Base-by-base conservation (phyloP, 2,113 vertebrate genomes). In the Raja brachyura region DNA sequence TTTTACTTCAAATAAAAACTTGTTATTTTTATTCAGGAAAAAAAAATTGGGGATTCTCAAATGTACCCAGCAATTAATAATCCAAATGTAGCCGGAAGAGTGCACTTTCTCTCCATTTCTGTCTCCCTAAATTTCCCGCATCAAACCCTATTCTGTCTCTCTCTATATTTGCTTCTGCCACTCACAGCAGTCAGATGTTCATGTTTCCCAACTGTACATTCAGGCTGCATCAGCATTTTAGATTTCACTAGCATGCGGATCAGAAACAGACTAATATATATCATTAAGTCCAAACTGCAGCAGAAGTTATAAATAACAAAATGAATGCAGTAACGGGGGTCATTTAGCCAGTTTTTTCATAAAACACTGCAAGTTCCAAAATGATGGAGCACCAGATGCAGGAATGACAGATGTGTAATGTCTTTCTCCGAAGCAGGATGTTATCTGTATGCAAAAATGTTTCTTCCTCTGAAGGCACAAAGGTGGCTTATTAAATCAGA, bases 381-480 rank as follows among this genome's bases (percentile, higher is more conserved):
- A 88, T 28, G 10, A 73, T 70, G 63, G 22, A 54, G 54, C 33
- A 39, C 68, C 54, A 28, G 63, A 61, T 68, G 31, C 33, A 28
- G 39, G 63, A 73, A 73, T 54, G 66, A 74, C 83, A 88, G 83
- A 63, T 63, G 28, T 88, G 83, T 31, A 88, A 88, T 88, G 68
- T 3, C 33, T 92, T 54, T 33, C 33, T 73, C 66, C 70, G 11
- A 92, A 92, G 33, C 18, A 4, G 18, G 31, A 48, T 48, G 88
- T 92, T 73, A 92, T 73, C 66, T 92, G 7, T 39, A n/a, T 54
- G 20, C 20, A 92, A 54, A 92, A 74, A 73, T 92, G 68, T 54
- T 92, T 25, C 90, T 92, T 92, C 90, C 33, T 73, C 22, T 54
- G 31, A 92, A 92, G 48, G 66, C 90, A 73, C 68, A 25, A 92